Evolutionary conservation across 2,888 invertebrate species (phyloP), one percentile per base, ranked within the genome.

Genomic region (Andrena bicolor): DNA sequence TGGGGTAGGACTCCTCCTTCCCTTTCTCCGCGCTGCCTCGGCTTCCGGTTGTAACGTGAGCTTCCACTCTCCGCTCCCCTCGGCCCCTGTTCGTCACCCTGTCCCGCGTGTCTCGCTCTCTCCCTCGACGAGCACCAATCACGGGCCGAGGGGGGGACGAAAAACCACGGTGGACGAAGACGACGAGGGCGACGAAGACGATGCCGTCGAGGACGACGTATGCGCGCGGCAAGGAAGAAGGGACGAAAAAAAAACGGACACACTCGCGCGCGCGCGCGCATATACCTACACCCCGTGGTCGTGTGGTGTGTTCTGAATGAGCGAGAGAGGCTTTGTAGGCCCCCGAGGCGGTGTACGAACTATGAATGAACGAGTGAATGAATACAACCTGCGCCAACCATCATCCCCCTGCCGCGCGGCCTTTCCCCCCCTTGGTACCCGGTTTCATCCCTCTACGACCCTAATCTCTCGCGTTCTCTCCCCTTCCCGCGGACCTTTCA

Each of bases 41-140:
- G 89, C 92, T 93, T 93, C 93, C 93, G 93, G 93, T 93, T 92
- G 93, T 93, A 93, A 93, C 90, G 90, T 90, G 93, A 93, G 92
- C 88, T 79, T 77, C 80, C 72, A 60, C 72, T 58, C 75, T 68
- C 66, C 65, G 16, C 58, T 49, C 26, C 35, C 71, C 70, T 30
- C 75, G 48, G 30, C 49, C 69, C 26, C 32, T 23, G 20, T 72
- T 51, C 64, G 28, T 60, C 51, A 23, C 58, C n/a, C 63, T 28
- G 56, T 64, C 53, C 8, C 70, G 28, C 35, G 51, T 32, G 32
- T 60, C 65, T 61, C 28, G 70, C 41, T 80, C 77, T 81, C 60
- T 61, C 48, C n/a, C 56, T 32, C 32, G 64, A 13, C 30, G 49
- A 64, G 48, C 77, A 76, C 82, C 82, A 79, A 82, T 82, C 71